Base-by-base conservation (phyloP, 2,888 invertebrate genomes). In the Slavum lentiscoides region DNA sequence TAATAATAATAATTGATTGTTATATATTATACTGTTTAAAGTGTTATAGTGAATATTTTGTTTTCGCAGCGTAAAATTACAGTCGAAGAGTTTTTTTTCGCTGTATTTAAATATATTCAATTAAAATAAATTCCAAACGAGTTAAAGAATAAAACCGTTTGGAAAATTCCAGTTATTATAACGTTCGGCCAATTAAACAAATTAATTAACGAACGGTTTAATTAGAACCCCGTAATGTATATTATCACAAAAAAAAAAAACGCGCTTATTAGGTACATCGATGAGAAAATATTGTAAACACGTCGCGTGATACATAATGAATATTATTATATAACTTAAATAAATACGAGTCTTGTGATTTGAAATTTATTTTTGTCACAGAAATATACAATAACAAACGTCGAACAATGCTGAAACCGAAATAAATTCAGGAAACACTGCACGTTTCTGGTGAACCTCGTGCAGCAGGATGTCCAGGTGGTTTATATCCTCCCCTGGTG, bases 391-490 rank as follows among this genome's bases (percentile, higher is more conserved):
- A 58, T 8, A 74, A 61, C 15, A 39, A 74, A 19, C 49, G 17
- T 13, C 58, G 21, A n/a, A 23, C 23, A 30, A 21, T 23, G 15
- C 21, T 49, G 11, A 11, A 49, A 49, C 1, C 49, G 43, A 49
- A 30, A 49, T 49, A 39, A 39, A n/a, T 55, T 0, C 39, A 19
- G 37, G 17, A 64, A 64, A 55, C 61, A 74, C 49, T 37, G 23
- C n/a, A 30, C 30, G 62, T 74, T 74, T 30, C 37, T 30, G 30
- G 30, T 7, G 66, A 66, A 74, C 58, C 66, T 17, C 49, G 21
- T 66, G n/a, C 30, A n/a, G 55, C 55, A 21, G 39, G 19, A 75
- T 67, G 75, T 67, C 75, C 75, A 76, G 75, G 75, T 76, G 75
- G 49, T 49, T 49, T 49, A 49, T 76, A 59, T 9, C 49, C 58